Evolutionary conservation across 1,140 invertebrate genomes (phyloP).

Genomic region (Zaprionus davidi): DNA sequence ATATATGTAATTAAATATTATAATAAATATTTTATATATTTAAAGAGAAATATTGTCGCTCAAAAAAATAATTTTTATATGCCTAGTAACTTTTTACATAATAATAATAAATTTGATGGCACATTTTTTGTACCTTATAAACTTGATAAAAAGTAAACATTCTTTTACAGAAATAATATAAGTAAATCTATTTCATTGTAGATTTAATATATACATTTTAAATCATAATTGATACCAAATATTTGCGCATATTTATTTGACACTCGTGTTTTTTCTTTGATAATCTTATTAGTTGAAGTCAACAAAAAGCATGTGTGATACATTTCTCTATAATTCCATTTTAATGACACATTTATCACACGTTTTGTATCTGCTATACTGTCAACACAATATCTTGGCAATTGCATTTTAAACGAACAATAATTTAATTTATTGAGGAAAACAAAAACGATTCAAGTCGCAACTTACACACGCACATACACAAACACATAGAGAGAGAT

Average conservation of each 20-base stretch:
- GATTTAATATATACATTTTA: too few relatives aligned
- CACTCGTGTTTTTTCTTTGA: not conserved
- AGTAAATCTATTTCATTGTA: too few relatives aligned
- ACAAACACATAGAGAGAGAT: not conserved
- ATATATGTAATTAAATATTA: not conserved
- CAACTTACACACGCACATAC: not conserved
- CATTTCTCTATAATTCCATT: not conserved
- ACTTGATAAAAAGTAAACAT: too few relatives aligned
- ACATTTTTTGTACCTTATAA: too few relatives aligned
- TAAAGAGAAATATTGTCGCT: too few relatives aligned
- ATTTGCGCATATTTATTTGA: not conserved
- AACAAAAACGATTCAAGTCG: not conserved
- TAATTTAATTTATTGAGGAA: not conserved
- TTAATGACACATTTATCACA: not conserved
- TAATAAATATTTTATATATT: not conserved
- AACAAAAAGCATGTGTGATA: not conserved
- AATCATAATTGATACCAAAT: not conserved
- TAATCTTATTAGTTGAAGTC: not conserved
- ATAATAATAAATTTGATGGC: too few relatives aligned
- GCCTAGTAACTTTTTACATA: too few relatives aligned
- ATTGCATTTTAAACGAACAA: constrained; percentile 6
- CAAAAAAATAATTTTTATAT: too few relatives aligned
- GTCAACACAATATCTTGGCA: not conserved
- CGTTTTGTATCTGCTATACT: not conserved
- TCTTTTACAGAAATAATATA: too few relatives aligned